Conservation (phyloP, 2,797 vertebrate genomes). For the Apogon talboti region DNA sequence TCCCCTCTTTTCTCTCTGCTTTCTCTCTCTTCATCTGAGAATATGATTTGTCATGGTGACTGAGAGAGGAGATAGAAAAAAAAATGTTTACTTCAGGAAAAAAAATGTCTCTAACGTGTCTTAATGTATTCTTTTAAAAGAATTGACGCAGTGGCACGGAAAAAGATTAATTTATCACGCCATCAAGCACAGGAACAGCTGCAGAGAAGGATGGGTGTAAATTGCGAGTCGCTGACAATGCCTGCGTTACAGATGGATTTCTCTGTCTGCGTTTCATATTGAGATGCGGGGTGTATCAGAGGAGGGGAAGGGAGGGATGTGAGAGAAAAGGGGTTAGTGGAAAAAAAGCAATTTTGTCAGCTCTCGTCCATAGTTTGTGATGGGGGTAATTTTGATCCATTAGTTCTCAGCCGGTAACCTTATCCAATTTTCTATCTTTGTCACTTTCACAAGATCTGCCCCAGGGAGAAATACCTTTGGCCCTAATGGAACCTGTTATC, state of each 20-base stretch:
- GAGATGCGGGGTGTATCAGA: constrained; percentile 71
- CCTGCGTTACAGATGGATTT: constrained; percentile 86
- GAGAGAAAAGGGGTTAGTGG: constrained; percentile 53
- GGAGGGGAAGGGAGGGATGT: constrained; percentile 39
- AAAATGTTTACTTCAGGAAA: constrained; percentile 79
- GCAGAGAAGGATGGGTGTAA: constrained; percentile 87
- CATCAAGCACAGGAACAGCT: constrained; percentile 88
- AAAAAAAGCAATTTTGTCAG: constrained; percentile 83
- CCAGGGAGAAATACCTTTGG: constrained; percentile 71
- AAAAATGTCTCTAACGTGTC: constrained; percentile 79
- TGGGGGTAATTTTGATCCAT: constrained; percentile 87
- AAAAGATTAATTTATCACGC: constrained; percentile 90
- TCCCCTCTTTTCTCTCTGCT: constrained; percentile 41
- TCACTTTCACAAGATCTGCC: constrained; percentile 78
- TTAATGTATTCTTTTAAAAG: constrained; percentile 90
- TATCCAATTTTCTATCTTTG: constrained; percentile 82
- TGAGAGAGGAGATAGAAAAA: constrained; percentile 81
- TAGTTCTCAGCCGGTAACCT: constrained; percentile 82
- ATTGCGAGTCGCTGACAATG: constrained; percentile 87
- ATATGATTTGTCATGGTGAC: constrained; percentile 87
- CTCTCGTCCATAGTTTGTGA: constrained; percentile 86
- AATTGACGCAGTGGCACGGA: constrained; percentile 86
- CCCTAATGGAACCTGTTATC: constrained; percentile 80
- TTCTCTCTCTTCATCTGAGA: constrained; percentile 80
- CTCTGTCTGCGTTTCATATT: constrained; percentile 85